Evolutionary conservation across 1,140 invertebrate genomes (phyloP).

Genomic region (Tribolium castaneum): DNA sequence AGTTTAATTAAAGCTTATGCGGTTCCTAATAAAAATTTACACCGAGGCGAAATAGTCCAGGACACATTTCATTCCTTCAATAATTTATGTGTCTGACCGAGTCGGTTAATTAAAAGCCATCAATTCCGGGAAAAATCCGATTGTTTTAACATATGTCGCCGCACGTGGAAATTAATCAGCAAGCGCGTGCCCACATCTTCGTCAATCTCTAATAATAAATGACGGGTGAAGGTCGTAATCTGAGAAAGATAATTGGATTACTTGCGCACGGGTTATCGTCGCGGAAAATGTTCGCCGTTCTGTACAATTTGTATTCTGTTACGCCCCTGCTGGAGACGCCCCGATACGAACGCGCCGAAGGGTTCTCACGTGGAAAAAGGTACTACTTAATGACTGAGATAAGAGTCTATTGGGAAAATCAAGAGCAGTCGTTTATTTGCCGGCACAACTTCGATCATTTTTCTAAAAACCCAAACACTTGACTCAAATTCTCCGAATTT

Average conservation of each 20-base stretch:
- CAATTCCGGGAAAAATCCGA: slow-evolving; percentile 6
- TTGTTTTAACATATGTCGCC: not conserved
- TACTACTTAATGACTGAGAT: slow-evolving; percentile 28
- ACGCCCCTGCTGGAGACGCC: not conserved
- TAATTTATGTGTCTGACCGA: slow-evolving; percentile 15
- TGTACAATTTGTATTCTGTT: slow-evolving; percentile 27
- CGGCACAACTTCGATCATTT: not conserved
- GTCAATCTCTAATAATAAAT: slow-evolving; percentile 25
- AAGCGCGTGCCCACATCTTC: not conserved
- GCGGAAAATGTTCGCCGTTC: slow-evolving; percentile 20
- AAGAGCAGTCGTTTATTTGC: slow-evolving; percentile 11
- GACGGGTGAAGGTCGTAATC: slow-evolving; percentile 5
- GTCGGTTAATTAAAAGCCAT: slow-evolving; percentile 17
- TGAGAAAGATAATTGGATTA: slow-evolving; percentile 34
- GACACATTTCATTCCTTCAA: slow-evolving; percentile 12
- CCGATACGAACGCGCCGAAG: not conserved
- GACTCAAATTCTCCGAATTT: too few relatives aligned
- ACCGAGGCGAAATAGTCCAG: not conserved
- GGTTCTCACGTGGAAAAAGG: slow-evolving; percentile 32
- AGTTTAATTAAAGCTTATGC: not conserved
- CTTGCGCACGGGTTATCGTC: slow-evolving; percentile 21
- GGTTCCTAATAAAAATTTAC: slow-evolving; percentile 13
- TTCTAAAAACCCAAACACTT: not conserved
- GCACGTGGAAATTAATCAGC: slow-evolving; percentile 4
- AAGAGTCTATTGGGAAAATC: slow-evolving; percentile 34